Evolutionary conservation across 1,140 invertebrate species (phyloP).

Genomic region (Trissolcus basalis): DNA sequence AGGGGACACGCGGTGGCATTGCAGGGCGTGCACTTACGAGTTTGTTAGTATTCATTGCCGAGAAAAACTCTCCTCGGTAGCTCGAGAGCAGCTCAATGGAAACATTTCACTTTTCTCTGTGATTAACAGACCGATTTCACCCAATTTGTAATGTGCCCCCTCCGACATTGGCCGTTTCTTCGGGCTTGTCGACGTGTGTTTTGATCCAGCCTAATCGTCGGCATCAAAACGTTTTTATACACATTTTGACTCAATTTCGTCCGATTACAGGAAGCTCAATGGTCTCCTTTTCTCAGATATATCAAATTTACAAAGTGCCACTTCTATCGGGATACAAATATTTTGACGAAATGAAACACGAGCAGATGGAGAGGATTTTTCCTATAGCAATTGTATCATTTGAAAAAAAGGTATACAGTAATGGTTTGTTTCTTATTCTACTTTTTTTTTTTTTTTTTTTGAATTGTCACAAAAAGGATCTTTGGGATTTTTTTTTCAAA

Average conservation of each 20-base stretch:
- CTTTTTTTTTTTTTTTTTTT: no score
- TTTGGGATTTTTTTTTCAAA: no score
- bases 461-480: no score
- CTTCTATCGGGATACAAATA: slow-evolving; percentile 28
- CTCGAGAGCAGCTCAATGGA: slow-evolving; percentile 18
- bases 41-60: slow-evolving; percentile 43
- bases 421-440: no score
- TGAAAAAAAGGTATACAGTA: no score
- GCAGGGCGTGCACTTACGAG: slow-evolving; percentile 65
- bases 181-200: slow-evolving; percentile 1
- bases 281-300: slow-evolving; percentile 16
- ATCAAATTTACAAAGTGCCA: slow-evolving; percentile 23
- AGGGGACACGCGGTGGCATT: slow-evolving; percentile 61
- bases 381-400: no score
- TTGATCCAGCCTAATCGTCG: slow-evolving; percentile 20
- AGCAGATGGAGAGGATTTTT: no score
- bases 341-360: slow-evolving; percentile 12
- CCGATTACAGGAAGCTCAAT: slow-evolving; percentile 19
- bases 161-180: slow-evolving; percentile 16
- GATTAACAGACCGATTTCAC: slow-evolving; percentile 42
- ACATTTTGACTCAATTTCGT: slow-evolving; percentile 31
- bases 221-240: not conserved
- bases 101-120: slow-evolving; percentile 17
- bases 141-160: slow-evolving; percentile 16
- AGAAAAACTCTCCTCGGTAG: slow-evolving; percentile 26